Base-by-base conservation (phyloP, 2,113 vertebrate genomes). In the Rhinichthys klamathensis region DNA sequence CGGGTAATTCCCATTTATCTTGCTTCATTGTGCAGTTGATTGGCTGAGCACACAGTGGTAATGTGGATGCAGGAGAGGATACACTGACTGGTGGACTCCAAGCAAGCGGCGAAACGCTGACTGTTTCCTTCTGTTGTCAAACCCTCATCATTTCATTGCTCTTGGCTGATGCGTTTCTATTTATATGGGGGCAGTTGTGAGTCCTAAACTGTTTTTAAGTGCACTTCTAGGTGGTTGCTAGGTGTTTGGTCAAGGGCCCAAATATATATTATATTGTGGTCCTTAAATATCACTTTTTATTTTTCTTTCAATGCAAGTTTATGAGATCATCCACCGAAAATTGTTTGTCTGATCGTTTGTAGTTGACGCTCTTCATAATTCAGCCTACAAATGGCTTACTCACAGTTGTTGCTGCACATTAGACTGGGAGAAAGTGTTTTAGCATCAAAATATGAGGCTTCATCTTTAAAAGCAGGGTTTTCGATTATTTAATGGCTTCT, bases 1-100 rank as follows among this genome's bases (percentile, higher is more conserved):
- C 61, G 27, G 85, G 84, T 83, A 88, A 85, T 88, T 89, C 85
- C 86, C 88, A 87, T 92, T 92, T 89, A 90, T 92, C 90, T 89
- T 72, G 85, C 87, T 44, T 90, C 84, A 77, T 85, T 87, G 87
- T 89, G 85, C 85, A 74, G 84, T 83, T 89, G 85, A 89, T 67
- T 88, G 86, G 85, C 89, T 86, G 86, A 89, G 89, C 89, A 75
- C 44, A 72, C 83, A 73, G 77, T 67, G 58, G 75, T 82, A 56
- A 89, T 27, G 21, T 67, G 21, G 73, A 79, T 3, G 6, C 46
- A 25, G 67, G 21, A 77, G 80, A 88, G 85, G 69, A 67, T 44
- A 69, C 61, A 79, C 63, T 79, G 61, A 30, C 76, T 32, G 65
- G 41, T 44, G 81, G 15, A 25, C 60, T 70, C 10, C 25, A 61